These are phyloP conservation scores for Mesorhabditis sp. DNA, from an alignment of 2,888 invertebrate genomes.

Conservation along the genomic window DNA sequence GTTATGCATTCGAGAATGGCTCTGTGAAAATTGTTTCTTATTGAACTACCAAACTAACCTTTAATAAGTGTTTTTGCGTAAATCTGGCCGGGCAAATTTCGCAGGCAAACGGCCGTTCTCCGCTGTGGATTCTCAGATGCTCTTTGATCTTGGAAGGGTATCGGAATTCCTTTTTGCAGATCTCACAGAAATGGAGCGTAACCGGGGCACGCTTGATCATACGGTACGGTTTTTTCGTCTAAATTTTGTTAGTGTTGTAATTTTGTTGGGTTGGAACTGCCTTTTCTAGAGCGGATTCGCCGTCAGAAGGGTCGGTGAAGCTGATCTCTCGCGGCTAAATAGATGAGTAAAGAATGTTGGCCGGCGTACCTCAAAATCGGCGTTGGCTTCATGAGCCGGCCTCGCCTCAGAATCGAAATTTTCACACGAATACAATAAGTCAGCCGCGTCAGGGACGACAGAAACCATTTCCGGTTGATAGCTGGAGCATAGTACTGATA, in stretches of 20 bases:
- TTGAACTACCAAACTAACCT: slow-evolving; percentile 15
- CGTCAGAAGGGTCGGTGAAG: too few species aligned
- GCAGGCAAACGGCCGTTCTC: slow-evolving; percentile 31
- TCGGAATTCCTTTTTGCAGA: slow-evolving; percentile 34
- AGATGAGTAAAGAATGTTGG: too few species aligned
- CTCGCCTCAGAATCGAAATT: too few species aligned
- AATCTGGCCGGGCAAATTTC: slow-evolving; percentile 29
- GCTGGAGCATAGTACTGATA: too few species aligned
- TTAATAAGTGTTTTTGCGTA: slow-evolving; percentile 37
- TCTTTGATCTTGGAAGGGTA: slow-evolving; percentile 42
- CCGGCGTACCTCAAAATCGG: too few species aligned
- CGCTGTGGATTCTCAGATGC: slow-evolving; percentile 38
- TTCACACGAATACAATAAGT: too few species aligned
- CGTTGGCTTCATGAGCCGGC: too few species aligned
- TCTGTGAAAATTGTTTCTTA: slow-evolving; percentile 10
- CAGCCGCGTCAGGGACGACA: too few species aligned
- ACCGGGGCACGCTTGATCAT: slow-evolving; percentile 28
- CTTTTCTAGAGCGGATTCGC: too few species aligned
- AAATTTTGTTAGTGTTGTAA: neutral
- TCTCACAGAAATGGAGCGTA: slow-evolving; percentile 20
- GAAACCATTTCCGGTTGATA: too few species aligned
- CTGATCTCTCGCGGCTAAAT: too few species aligned
- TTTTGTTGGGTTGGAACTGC: neutral
- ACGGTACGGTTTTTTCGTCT: slow-evolving; percentile 21
- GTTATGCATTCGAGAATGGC: slow-evolving; percentile 27